These are phyloP conservation scores for Perccottus glenii DNA, from an alignment of 2,113 vertebrate genomes.

Conservation along the genomic window DNA sequence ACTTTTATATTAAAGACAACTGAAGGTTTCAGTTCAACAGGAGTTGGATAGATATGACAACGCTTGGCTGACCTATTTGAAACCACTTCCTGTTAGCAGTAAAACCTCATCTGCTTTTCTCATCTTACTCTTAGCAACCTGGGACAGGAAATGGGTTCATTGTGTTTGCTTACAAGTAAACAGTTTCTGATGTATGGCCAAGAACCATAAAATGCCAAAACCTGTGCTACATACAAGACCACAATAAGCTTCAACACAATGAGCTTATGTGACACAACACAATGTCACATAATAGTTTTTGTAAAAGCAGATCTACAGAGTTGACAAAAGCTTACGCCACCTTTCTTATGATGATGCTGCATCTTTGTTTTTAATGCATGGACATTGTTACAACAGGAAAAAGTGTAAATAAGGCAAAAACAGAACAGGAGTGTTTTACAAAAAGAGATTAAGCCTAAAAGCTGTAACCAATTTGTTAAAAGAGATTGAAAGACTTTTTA, in stretches of 20 bases:
- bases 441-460: too few species aligned
- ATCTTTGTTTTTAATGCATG: too few species aligned
- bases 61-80: constrained; percentile 28
- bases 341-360: too few species aligned
- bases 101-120: background rate
- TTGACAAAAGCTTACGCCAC: too few species aligned
- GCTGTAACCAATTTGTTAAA: too few species aligned
- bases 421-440: too few species aligned
- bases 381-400: too few species aligned
- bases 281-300: background rate
- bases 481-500: too few species aligned
- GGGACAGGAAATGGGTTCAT: constrained; percentile 34
- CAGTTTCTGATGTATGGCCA: constrained; percentile 9
- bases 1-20: background rate
- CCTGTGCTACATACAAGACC: constrained; percentile 7
- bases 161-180: background rate
- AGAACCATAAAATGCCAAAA: constrained; percentile 33
- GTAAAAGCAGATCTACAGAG: background rate
- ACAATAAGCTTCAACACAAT: background rate
- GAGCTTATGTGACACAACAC: background rate
- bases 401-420: too few species aligned
- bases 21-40: background rate
- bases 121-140: constrained; percentile 16
- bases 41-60: constrained; percentile 1
- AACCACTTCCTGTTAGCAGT: constrained; percentile 44